Conservation (phyloP, 2,888 invertebrate genomes). For the Spisula subtruncata region DNA sequence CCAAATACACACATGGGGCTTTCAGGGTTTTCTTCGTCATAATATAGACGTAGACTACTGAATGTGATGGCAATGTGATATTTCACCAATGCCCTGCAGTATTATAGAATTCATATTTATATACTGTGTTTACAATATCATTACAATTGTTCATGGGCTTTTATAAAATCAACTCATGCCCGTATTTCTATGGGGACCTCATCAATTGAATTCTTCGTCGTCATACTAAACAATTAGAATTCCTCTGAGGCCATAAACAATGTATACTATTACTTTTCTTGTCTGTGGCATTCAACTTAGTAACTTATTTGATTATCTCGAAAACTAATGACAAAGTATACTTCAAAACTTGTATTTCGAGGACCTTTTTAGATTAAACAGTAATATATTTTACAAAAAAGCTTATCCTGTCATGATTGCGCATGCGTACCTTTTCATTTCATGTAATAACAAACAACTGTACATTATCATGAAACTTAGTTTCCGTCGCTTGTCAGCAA, state of each 20-base stretch:
- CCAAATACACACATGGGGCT: background rate
- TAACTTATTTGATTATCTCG: background rate
- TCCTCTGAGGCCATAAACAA: background rate
- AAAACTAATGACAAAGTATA: background rate
- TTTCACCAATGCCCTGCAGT: background rate
- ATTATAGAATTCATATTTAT: background rate
- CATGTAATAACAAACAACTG: no score
- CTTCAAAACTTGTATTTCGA: background rate
- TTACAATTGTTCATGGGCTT: background rate
- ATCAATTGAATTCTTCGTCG: background rate
- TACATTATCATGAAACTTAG: no score
- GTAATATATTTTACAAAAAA: no score
- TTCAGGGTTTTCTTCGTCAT: background rate
- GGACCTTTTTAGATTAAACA: no score
- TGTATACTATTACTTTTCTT: background rate
- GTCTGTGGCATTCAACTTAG: slow-evolving; percentile 7
- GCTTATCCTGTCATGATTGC: no score
- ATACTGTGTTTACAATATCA: background rate
- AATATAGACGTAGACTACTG: background rate
- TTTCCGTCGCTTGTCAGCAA: no score
- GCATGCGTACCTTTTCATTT: no score
- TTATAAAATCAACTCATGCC: background rate
- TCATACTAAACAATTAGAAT: slow-evolving; percentile 2
- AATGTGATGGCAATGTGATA: background rate
- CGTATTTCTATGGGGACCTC: background rate